Evolutionary conservation across 1,140 invertebrate genomes (phyloP).

Genomic region (Stratiolaelaps scimitus): DNA sequence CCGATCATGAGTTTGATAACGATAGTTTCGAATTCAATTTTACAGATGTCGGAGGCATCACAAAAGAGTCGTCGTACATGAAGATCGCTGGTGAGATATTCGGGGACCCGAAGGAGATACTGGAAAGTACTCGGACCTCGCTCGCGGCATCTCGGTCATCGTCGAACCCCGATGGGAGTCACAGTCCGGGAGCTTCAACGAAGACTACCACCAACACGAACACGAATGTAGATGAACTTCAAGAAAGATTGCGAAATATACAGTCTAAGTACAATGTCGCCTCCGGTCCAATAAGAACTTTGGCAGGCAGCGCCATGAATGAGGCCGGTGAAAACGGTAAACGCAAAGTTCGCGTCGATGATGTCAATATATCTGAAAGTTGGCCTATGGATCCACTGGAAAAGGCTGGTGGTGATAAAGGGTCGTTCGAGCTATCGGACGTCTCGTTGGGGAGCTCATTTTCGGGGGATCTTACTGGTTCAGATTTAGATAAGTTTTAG

Average conservation of each 20-base stretch:
- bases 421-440: not conserved
- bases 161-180: too few relatives aligned
- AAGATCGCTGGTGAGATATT: slow-evolving; percentile 8
- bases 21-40: slow-evolving; percentile 6
- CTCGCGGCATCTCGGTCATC: too few relatives aligned
- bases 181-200: too few relatives aligned
- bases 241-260: slow-evolving; percentile 1
- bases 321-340: too few relatives aligned
- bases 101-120: not conserved
- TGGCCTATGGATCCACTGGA: too few relatives aligned
- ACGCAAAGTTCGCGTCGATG: not conserved
- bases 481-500: slow-evolving; percentile 10
- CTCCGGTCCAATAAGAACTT: not conserved
- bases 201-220: not conserved
- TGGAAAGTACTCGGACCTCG: slow-evolving; percentile 19
- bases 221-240: slow-evolving; percentile 6
- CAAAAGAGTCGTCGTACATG: slow-evolving; percentile 4
- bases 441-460: not conserved
- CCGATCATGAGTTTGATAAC: not conserved
- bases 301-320: not conserved
- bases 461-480: slow-evolving; percentile 22
- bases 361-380: not conserved
- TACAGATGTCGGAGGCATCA: not conserved
- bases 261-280: slow-evolving; percentile 2
- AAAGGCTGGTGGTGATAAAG: not conserved